Evolutionary conservation across 1,140 invertebrate species (phyloP), one percentile per base, ranked within the genome.

Genomic region (Pogonus chalceus): DNA sequence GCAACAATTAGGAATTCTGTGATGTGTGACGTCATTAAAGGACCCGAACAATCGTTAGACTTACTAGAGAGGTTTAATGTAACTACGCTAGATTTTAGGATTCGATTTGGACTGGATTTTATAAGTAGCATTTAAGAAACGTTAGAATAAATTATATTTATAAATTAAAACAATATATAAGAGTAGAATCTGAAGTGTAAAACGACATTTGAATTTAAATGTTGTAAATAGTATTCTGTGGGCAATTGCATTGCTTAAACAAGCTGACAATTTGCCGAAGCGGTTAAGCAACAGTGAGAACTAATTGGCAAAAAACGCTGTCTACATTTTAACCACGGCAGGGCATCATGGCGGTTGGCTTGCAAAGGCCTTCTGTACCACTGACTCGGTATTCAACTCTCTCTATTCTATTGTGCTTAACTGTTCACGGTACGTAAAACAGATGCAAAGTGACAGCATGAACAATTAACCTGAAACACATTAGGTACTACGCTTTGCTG

Each of bases 21-120:
- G 37, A 43, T 43, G 37, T 43, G 37, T 43, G 37, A 43, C 37
- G 37, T 43, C 37, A 18, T 43, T 43, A 43, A 3, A 43, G n/a
- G n/a, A n/a, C n/a, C n/a, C n/a, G n/a, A n/a, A n/a, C n/a, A n/a
- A n/a, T n/a, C n/a, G n/a, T n/a, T n/a, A n/a, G n/a, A n/a, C n/a
- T n/a, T n/a, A n/a, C n/a, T n/a, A n/a, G n/a, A n/a, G n/a, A n/a
- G n/a, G n/a, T n/a, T n/a, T n/a, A n/a, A n/a, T n/a, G n/a, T n/a
- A n/a, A n/a, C n/a, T n/a, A n/a, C n/a, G n/a, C n/a, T n/a, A n/a
- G n/a, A n/a, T n/a, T n/a, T n/a, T n/a, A n/a, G n/a, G n/a, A n/a
- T n/a, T n/a, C n/a, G n/a, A n/a, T n/a, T n/a, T n/a, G n/a, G n/a
- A n/a, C n/a, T n/a, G n/a, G n/a, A n/a, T n/a, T n/a, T n/a, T n/a